Conservation (phyloP, 2,888 invertebrate genomes). For the Sarcophaga caerulescens region DNA sequence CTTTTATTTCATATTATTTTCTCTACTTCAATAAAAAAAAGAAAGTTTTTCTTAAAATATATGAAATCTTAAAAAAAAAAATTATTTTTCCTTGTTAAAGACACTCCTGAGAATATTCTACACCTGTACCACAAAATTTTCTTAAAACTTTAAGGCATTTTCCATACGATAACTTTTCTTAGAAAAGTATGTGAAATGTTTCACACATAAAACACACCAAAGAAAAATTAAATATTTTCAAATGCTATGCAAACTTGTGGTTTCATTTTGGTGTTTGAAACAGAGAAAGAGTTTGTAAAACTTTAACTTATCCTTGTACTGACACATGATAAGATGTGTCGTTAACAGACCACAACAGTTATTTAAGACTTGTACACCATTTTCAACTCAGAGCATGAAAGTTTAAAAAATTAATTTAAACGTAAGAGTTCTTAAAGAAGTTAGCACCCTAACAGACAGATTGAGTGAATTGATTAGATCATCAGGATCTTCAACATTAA, state of each 20-base stretch:
- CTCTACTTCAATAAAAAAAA: too few relatives aligned
- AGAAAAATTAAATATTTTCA: neutral
- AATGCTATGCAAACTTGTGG: neutral
- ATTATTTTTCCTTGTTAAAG: too few relatives aligned
- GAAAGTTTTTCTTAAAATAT: too few relatives aligned
- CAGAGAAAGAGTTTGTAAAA: neutral
- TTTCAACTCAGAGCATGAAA: neutral
- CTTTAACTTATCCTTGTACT: neutral
- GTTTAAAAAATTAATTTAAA: neutral
- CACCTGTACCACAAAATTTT: neutral
- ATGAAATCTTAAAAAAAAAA: too few relatives aligned
- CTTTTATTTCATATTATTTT: too few relatives aligned
- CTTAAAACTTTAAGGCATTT: conserved; percentile 7
- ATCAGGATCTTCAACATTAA: too few relatives aligned
- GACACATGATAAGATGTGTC: neutral
- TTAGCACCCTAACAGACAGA: too few relatives aligned
- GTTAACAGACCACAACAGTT: neutral
- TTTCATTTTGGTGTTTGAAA: neutral
- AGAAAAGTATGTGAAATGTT: neutral
- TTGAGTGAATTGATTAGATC: too few relatives aligned
- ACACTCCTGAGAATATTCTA: neutral
- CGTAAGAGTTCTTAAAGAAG: neutral
- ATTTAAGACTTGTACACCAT: neutral
- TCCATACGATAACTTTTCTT: neutral
- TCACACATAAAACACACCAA: neutral